Evolutionary conservation across 1,140 invertebrate species (phyloP), one percentile per base, ranked within the genome.

Genomic region (Drosophila pectinifera): DNA sequence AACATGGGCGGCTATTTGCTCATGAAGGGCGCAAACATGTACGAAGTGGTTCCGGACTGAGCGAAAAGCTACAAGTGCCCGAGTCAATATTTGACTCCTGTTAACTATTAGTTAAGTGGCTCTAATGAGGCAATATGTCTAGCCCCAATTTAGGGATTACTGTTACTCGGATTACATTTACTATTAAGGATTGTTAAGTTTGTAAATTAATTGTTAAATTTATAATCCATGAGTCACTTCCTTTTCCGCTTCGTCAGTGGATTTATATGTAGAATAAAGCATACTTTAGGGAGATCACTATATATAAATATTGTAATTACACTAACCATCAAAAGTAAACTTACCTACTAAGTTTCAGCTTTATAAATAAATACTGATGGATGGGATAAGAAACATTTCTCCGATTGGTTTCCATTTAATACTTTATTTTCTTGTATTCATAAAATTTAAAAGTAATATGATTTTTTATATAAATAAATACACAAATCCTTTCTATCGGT

Each of bases 1-100:
- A 98, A 98, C 88, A 94, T 96, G 78, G 95, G 97, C 92, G 97
- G 97, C 28, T 96, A 96, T 93, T 93, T 99, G 53, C 93, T 98
- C 65, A 96, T 98, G 86, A 97, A 97, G 93, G 95, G 95, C 11
- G 93, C 94, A n/a, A 95, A 96, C 91, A 93, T 95, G 14, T 99
- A 98, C 64, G 93, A 94, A 92, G 89, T 94, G 63, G 81, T 90
- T 45, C 75, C 61, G n/a, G 82, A 91, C 67, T 91, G 42, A 64
- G 7, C 31, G 65, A 63, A 45, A 39, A 81, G 2, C 28, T 18
- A 49, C 42, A 74, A 67, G 54, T 73, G 38, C 26, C 24, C 18
- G 31, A 38, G 53, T 46, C 64, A 84, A 85, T 84, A 84, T 77
- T 79, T 55, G 18, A 13, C n/a, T 39, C 38, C 39, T 18, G 48